Base-by-base conservation (phyloP, 2,888 invertebrate genomes). In the Drosophila recens region DNA sequence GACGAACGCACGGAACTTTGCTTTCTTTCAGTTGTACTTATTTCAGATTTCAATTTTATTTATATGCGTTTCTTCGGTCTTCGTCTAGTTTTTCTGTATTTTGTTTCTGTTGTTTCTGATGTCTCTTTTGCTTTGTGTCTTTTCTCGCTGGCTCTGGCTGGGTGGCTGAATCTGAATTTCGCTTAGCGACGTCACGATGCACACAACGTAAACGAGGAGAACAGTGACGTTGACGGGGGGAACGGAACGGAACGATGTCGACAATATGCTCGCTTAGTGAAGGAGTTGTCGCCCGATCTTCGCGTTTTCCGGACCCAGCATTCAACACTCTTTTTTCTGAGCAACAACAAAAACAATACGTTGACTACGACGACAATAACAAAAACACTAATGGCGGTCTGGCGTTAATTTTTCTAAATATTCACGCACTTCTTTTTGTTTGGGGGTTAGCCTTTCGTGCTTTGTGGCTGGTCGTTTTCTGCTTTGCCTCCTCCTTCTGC, bases 331-430 rank as follows among this genome's bases (percentile, higher is more conserved):
- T 68, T 48, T 40, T 40, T 48, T 27, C 51, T 40, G 17, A 30
- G n/a, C 27, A 70, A 75, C 71, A 80, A 74, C 58, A 80, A 67
- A 67, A 73, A 79, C 58, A 56, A 67, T 56, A 75, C 69, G 63
- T 68, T 54, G 63, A 69, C 54, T 57, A 65, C 75, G 70, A 77
- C 74, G 52, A 76, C 63, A 66, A 77, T 63, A 73, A 80, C 78
- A 80, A 77, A 77, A 81, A 81, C 78, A 79, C 81, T 72, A 77
- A 78, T 78, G 78, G 78, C 78, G 77, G 64, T 73, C 59, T 80
- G 88, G 80, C 80, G 83, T 86, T 88, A 88, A 75, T 86, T 84
- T 86, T 84, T 72, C 89, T 82, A 82, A 82, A 79, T 85, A 77
- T 83, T 81, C 84, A 80, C 81, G 81, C 81, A 83, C 81, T 81